Percentiles rank a stretch among this genome's conserved stretches.
These are phyloP conservation scores for Seriola aureovittata DNA, from an alignment of 2,113 vertebrate genomes.

Conservation along the genomic window DNA sequence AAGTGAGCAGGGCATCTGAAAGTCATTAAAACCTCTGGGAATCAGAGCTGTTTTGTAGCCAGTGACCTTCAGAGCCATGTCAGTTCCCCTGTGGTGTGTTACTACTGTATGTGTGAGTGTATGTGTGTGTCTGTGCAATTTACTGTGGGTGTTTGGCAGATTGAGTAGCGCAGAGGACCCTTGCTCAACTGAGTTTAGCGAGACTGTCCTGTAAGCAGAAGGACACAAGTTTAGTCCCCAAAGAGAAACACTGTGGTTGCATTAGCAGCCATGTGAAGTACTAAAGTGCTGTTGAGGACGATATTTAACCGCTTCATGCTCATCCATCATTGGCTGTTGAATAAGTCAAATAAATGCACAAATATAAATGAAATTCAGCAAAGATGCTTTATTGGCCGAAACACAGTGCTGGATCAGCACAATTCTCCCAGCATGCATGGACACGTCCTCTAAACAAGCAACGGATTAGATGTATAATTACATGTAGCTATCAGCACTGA, in stretches of 20 bases:
- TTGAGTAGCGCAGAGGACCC: slow-evolving; percentile 30
- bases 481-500: not conserved
- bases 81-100: slow-evolving; percentile 42
- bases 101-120: slow-evolving; percentile 27
- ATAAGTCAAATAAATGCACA: not conserved
- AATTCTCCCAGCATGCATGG: slow-evolving; percentile 26
- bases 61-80: slow-evolving; percentile 68
- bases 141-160: slow-evolving; percentile 40
- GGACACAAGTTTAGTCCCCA: slow-evolving; percentile 5
- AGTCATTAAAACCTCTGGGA: slow-evolving; percentile 67
- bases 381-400: slow-evolving; percentile 31
- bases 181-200: slow-evolving; percentile 42
- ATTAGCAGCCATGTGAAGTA: not conserved
- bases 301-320: not conserved
- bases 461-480: slow-evolving; percentile 41
- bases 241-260: not conserved
- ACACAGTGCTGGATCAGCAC: slow-evolving; percentile 31
- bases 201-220: slow-evolving; percentile 22
- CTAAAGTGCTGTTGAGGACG: not conserved
- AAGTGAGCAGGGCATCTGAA: slow-evolving; percentile 66
- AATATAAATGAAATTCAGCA: slow-evolving; percentile 30
- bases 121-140: slow-evolving; percentile 23
- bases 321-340: not conserved
- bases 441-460: slow-evolving; percentile 5
- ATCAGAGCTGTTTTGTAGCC: slow-evolving; percentile 39